phyloP scores from a whole-genome alignment of 1,140 invertebrate genomes.

The Ctenoplectra terminalis region DNA sequence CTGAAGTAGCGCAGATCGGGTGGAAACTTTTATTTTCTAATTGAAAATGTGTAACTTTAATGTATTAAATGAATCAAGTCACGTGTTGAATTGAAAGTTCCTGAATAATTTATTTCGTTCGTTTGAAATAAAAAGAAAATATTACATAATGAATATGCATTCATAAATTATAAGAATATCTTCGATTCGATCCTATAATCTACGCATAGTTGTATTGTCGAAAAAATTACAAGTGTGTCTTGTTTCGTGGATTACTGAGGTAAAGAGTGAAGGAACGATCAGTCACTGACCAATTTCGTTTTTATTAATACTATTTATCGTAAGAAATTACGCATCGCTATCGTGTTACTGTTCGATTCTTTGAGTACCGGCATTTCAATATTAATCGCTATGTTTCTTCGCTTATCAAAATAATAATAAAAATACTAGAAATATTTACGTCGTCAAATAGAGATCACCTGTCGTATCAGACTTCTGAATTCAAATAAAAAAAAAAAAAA shows the following conservation, averaged over 20 bases:
- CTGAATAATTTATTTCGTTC: neutral
- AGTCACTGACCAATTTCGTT: conserved; percentile 23
- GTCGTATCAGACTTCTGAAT: neutral
- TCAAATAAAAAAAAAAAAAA: neutral
- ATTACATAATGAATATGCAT: neutral
- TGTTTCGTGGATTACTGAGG: conserved; percentile 14
- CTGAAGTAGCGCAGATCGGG: neutral
- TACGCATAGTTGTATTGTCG: conserved; percentile 30
- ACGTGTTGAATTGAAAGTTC: neutral
- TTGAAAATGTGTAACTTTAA: neutral
- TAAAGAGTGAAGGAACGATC: conserved; percentile 44
- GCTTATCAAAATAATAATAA: neutral
- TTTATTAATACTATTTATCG: conserved; percentile 28
- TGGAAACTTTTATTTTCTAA: neutral
- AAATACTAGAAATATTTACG: neutral
- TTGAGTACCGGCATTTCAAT: neutral
- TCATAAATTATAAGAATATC: conserved; percentile 26
- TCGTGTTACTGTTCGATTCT: neutral
- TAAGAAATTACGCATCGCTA: conserved; percentile 1
- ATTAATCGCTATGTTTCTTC: neutral
- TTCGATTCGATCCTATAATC: neutral
- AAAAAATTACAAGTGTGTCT: conserved; percentile 34
- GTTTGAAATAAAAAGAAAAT: conserved; percentile 12
- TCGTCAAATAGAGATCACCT: neutral
- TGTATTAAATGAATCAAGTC: neutral